Percentiles rank a stretch among this genome's conserved stretches.
Conservation (phyloP, 2,888 invertebrate species). For the Ormyrus pomaceus region DNA sequence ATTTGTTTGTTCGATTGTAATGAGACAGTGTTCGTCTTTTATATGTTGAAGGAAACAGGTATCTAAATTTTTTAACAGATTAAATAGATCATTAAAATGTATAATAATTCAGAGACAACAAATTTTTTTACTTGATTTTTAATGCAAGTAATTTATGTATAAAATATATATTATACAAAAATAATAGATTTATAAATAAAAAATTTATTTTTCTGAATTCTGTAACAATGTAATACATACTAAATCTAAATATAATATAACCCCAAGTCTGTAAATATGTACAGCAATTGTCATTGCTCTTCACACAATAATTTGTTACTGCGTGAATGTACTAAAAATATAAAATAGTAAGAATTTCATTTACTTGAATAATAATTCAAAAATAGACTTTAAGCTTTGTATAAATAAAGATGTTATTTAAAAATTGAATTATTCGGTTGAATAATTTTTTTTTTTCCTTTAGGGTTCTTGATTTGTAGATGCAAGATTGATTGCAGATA, state of each 20-base stretch:
- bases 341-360: constrained; percentile 20
- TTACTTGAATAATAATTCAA: constrained; percentile 23
- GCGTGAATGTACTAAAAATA: constrained; percentile 27
- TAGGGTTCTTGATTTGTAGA: no score
- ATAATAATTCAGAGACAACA: constrained; percentile 4
- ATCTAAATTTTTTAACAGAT: not conserved
- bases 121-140: constrained; percentile 13
- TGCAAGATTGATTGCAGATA: no score
- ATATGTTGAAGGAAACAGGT: not conserved
- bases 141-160: not conserved
- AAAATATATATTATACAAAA: constrained; percentile 6
- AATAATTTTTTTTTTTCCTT: no score
- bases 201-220: constrained; percentile 32
- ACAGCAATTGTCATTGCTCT: constrained; percentile 43
- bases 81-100: not conserved
- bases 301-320: constrained; percentile 38
- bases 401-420: constrained; percentile 51
- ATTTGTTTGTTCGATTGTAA: not conserved
- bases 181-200: constrained; percentile 3
- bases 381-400: constrained; percentile 47
- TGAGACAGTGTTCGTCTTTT: not conserved
- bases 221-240: constrained; percentile 14
- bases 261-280: constrained; percentile 57
- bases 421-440: not conserved
- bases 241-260: constrained; percentile 2